phyloP scores from a whole-genome alignment of 2,797 vertebrate species.

The Tachyglossus aculeatus region DNA sequence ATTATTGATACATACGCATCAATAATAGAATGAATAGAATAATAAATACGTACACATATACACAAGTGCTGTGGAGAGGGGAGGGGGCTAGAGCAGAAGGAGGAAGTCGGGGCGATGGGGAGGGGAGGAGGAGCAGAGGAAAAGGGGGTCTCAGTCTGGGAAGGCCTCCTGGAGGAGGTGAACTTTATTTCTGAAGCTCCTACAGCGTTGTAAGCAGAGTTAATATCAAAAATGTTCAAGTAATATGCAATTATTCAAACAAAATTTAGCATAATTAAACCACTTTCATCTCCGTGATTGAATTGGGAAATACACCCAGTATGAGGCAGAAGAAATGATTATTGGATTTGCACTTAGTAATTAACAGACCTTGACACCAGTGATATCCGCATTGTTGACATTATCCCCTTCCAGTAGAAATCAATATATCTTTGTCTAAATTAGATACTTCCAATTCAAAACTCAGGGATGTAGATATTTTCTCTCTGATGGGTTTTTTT shows the following conservation, averaged over 20 bases:
- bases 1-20: too few relatives aligned
- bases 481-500: not conserved
- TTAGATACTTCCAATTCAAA: not conserved
- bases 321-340: not conserved
- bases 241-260: not conserved
- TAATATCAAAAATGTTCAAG: constrained; percentile 2
- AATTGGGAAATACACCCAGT: not conserved
- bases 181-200: not conserved
- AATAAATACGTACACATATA: too few relatives aligned
- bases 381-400: not conserved
- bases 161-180: too few relatives aligned
- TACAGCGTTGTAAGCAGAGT: not conserved
- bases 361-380: not conserved
- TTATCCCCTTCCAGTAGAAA: not conserved
- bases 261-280: not conserved
- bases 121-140: too few relatives aligned
- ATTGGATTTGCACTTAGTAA: not conserved
- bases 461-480: too few relatives aligned
- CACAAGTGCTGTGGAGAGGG: too few relatives aligned
- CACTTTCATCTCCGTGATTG: not conserved
- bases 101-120: too few relatives aligned
- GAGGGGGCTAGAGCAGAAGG: too few relatives aligned
- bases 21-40: too few relatives aligned
- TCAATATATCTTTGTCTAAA: not conserved
- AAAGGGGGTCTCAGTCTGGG: too few relatives aligned